Conservation (phyloP, 2,113 vertebrate species). For the Leuciscus idus region DNA sequence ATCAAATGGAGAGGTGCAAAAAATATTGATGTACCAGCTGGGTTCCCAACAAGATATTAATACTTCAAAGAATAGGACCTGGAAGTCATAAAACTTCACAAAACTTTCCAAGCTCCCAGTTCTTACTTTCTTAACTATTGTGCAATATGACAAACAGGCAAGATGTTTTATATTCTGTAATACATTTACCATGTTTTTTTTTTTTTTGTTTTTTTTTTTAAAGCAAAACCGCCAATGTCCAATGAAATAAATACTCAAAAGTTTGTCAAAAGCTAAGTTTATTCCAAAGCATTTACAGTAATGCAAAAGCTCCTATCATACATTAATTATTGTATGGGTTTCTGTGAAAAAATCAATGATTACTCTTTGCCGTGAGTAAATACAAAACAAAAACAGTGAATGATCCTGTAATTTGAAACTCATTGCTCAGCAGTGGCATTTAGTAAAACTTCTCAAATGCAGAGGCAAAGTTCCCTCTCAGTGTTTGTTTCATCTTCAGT, state of each 20-base stretch:
- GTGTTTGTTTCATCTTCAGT: background rate
- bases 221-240: background rate
- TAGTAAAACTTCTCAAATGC: background rate
- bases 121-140: background rate
- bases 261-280: background rate
- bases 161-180: background rate
- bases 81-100: constrained; percentile 10
- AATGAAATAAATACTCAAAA: background rate
- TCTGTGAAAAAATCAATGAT: background rate
- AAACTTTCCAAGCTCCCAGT: background rate
- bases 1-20: constrained; percentile 31
- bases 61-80: background rate
- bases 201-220: background rate
- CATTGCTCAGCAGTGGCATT: background rate
- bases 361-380: background rate
- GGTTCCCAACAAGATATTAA: constrained; percentile 24
- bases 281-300: background rate
- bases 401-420: background rate
- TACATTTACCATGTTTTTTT: background rate
- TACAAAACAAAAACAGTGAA: background rate
- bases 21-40: constrained; percentile 16
- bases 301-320: background rate
- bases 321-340: background rate
- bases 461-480: background rate
- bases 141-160: background rate